Evolutionary conservation across 2,797 vertebrate species (phyloP).

Genomic region (Sebastes elongatus): DNA sequence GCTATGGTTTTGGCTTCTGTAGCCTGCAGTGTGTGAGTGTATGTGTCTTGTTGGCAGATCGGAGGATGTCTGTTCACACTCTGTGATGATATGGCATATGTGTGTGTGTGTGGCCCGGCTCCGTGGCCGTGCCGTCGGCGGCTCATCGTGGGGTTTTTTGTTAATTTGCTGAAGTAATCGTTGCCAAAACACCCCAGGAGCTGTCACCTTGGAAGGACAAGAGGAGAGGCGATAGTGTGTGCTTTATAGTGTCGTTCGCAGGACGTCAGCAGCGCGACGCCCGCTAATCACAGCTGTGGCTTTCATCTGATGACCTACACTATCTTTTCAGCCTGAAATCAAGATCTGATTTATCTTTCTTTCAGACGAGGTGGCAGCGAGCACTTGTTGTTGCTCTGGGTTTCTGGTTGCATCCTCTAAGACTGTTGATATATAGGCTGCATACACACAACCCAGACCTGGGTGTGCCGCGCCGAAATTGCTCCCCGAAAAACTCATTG

Average conservation of each 20-base stretch:
- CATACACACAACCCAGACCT: slow-evolving; percentile 18
- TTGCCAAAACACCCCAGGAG: slow-evolving; percentile 72
- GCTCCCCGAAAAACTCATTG: slow-evolving; percentile 62
- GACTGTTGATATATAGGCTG: slow-evolving; percentile 53
- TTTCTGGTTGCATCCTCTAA: neutral
- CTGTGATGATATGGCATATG: neutral
- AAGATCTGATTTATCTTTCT: slow-evolving; percentile 15
- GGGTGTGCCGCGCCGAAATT: slow-evolving; percentile 57
- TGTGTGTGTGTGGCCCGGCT: slow-evolving; percentile 16
- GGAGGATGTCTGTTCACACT: slow-evolving; percentile 4
- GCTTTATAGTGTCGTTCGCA: slow-evolving; percentile 55
- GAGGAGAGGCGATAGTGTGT: slow-evolving; percentile 30
- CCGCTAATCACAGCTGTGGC: slow-evolving; percentile 39
- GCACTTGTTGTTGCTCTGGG: neutral
- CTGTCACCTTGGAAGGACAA: slow-evolving; percentile 78
- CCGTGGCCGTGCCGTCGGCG: slow-evolving; percentile 28
- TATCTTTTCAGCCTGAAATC: slow-evolving; percentile 8
- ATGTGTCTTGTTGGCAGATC: neutral
- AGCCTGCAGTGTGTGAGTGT: slow-evolving; percentile 43
- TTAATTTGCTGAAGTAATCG: slow-evolving; percentile 75
- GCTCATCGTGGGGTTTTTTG: slow-evolving; percentile 64
- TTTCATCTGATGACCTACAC: slow-evolving; percentile 30
- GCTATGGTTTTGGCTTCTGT: slow-evolving; percentile 47
- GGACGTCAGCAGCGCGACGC: slow-evolving; percentile 35
- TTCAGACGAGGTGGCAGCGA: neutral